These are phyloP conservation scores for Callyntrura sp. DNA, from an alignment of 2,888 invertebrate species.

Conservation along the genomic window DNA sequence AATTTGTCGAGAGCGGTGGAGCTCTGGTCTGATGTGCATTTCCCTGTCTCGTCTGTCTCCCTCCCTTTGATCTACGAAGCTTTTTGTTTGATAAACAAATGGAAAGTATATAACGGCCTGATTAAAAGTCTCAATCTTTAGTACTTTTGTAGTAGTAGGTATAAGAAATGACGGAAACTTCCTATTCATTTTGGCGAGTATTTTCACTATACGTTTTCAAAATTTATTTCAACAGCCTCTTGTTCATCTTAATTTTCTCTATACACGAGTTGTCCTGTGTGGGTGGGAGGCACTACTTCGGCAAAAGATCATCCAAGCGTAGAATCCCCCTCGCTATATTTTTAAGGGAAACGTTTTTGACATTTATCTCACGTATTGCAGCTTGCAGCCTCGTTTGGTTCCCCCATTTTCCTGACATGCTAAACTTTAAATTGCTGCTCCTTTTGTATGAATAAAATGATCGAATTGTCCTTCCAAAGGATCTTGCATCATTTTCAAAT, in stretches of 20 bases:
- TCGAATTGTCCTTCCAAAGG: neutral
- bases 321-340: constrained; percentile 45
- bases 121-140: no score
- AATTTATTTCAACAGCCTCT: constrained; percentile 13
- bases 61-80: neutral
- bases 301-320: constrained; percentile 49
- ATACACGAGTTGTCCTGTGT: constrained; percentile 2
- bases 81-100: constrained; percentile 46
- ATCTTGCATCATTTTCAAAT: neutral
- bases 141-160: no score
- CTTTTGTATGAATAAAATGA: neutral
- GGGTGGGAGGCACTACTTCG: constrained; percentile 61
- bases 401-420: constrained; percentile 5
- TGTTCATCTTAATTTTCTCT: constrained; percentile 61
- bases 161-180: no score
- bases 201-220: neutral
- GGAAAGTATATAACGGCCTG: constrained; percentile 12
- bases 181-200: constrained; percentile 52
- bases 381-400: constrained; percentile 80
- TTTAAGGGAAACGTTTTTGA: constrained; percentile 63
- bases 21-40: neutral
- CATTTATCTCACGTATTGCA: constrained; percentile 83
- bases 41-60: neutral
- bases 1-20: neutral
- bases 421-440: neutral